Conservation (phyloP, 2,113 vertebrate species). For the Vanacampus margaritifer region DNA sequence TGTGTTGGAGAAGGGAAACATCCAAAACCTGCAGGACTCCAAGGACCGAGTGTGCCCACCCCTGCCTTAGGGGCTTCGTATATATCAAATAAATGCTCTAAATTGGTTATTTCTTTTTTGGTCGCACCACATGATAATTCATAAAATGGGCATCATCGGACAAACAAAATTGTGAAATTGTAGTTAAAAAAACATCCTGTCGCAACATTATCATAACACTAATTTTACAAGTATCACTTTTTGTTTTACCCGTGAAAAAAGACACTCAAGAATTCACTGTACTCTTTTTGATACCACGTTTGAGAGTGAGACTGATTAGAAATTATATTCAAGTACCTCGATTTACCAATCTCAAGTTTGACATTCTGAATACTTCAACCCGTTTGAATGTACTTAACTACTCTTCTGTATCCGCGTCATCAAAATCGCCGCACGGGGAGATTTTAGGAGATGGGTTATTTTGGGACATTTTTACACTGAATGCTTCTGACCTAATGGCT, state of each 20-base stretch:
- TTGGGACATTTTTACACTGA: conserved; percentile 10
- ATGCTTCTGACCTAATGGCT: conserved; percentile 2
- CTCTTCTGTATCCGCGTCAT: conserved; percentile 1
- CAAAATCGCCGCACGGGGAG: conserved; percentile 12
- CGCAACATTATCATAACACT: conserved; percentile 16
- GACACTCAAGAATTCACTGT: conserved; percentile 51
- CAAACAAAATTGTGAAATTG: background rate
- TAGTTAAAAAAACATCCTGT: background rate
- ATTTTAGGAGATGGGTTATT: conserved; percentile 23
- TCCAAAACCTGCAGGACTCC: no score
- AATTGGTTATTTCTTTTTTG: no score
- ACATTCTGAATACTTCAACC: conserved; percentile 34
- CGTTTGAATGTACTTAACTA: conserved; percentile 36
- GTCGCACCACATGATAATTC: no score
- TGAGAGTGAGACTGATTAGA: conserved; percentile 52
- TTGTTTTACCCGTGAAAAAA: conserved; percentile 30
- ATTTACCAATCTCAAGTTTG: conserved; percentile 44
- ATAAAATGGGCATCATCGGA: background rate
- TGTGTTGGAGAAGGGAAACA: no score
- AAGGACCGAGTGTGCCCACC: no score
- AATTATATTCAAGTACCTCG: conserved; percentile 35
- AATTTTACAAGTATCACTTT: conserved; percentile 16
- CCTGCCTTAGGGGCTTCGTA: no score
- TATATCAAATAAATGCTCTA: no score
- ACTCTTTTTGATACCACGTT: conserved; percentile 27